Evolutionary conservation across 2,113 vertebrate genomes (phyloP).

Genomic region (Miniopterus natalensis): DNA sequence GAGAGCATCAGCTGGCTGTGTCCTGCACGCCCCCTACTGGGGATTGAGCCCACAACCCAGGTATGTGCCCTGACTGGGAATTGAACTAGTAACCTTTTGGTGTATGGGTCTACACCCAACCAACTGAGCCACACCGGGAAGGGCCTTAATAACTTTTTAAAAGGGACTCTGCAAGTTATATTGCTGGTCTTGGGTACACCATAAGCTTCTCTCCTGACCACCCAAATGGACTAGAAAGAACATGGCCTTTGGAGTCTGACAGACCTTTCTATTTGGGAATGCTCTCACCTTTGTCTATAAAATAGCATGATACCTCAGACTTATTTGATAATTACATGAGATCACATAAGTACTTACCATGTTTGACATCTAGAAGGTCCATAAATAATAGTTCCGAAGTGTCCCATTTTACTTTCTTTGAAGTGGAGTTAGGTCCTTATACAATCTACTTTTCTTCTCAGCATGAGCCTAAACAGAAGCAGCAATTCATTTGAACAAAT

Average conservation of each 20-base stretch:
- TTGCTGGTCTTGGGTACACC: not conserved
- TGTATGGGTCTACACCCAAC: too few species aligned
- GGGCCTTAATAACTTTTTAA: not conserved
- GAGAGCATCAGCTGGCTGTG: too few species aligned
- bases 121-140: too few species aligned
- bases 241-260: not conserved
- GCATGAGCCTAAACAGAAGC: not conserved
- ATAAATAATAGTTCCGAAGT: not conserved
- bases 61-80: too few species aligned
- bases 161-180: not conserved
- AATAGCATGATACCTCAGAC: not conserved
- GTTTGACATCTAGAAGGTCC: not conserved
- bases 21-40: too few species aligned
- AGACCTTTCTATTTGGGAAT: not conserved
- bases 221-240: not conserved
- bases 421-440: not conserved
- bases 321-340: not conserved
- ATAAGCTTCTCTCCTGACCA: not conserved
- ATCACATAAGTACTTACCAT: not conserved
- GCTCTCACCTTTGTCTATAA: slow-evolving; percentile 1
- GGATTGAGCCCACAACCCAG: too few species aligned
- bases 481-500: not conserved
- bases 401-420: not conserved
- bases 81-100: too few species aligned
- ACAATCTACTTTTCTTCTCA: not conserved